phyloP scores from a whole-genome alignment of 2,888 invertebrate species.

The Drosophila greeni region DNA sequence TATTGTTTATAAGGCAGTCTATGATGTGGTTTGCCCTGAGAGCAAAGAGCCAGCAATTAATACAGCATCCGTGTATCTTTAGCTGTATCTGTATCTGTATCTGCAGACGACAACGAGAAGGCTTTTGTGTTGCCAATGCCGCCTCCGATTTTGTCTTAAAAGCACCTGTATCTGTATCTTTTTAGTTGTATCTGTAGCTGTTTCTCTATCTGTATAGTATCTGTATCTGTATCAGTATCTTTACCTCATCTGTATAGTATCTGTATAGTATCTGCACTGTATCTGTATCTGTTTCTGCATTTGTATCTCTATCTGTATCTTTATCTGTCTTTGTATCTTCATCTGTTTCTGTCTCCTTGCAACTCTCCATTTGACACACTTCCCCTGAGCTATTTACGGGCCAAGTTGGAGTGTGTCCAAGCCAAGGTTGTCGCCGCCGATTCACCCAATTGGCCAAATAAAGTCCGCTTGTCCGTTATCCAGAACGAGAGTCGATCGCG shows the following conservation, averaged over 20 bases:
- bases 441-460: constrained; percentile 73
- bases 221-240: neutral
- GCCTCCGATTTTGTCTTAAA: neutral
- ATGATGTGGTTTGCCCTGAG: constrained; percentile 64
- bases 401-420: constrained; percentile 58
- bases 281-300: constrained; percentile 2
- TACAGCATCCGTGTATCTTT: constrained; percentile 44
- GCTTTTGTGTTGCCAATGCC: constrained; percentile 14
- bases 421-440: constrained; percentile 56
- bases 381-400: constrained; percentile 63
- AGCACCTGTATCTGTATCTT: neutral
- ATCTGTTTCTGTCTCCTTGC: constrained; percentile 15
- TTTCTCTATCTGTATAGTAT: neutral
- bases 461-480: constrained; percentile 63
- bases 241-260: too few species aligned
- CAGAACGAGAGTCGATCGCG: constrained; percentile 21
- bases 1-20: constrained; percentile 65
- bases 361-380: constrained; percentile 57
- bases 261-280: too few species aligned
- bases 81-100: too few species aligned
- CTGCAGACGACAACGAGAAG: neutral
- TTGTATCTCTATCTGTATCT: constrained; percentile 9
- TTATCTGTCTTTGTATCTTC: constrained; percentile 10
- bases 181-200: too few species aligned
- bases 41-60: constrained; percentile 52